Conservation (phyloP, 2,888 invertebrate species). For the Cremastinae sp. region DNA sequence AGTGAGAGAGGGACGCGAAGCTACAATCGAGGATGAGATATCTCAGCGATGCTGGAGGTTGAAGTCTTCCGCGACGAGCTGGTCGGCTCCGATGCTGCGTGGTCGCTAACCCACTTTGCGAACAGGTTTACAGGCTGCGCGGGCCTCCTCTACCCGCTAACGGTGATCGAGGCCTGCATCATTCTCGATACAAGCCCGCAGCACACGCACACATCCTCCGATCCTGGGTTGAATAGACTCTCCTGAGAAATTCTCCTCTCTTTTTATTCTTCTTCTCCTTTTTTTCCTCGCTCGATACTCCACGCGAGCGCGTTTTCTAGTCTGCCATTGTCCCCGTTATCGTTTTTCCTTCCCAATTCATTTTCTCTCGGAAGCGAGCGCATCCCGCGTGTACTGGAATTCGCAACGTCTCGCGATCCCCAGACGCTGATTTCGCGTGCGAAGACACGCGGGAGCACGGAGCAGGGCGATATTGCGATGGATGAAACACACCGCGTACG, state of each 20-base stretch:
- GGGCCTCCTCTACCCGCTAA: constrained; percentile 68
- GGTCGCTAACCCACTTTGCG: constrained; percentile 76
- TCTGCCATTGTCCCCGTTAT: constrained; percentile 39
- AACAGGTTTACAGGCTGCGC: constrained; percentile 77
- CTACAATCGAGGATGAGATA: constrained; percentile 49
- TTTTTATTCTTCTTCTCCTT: not conserved
- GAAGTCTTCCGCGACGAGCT: constrained; percentile 45
- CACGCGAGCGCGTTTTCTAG: not conserved
- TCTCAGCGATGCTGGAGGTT: constrained; percentile 58
- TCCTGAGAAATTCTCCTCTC: constrained; percentile 27
- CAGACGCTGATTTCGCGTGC: too few relatives aligned
- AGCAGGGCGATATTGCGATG: too few relatives aligned
- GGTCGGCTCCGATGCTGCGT: constrained; percentile 39
- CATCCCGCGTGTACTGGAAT: too few relatives aligned
- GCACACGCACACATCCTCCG: constrained; percentile 1
- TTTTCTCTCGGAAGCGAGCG: too few relatives aligned
- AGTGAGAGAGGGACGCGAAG: constrained; percentile 11
- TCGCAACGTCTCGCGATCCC: too few relatives aligned
- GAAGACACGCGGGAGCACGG: too few relatives aligned
- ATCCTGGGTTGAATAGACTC: constrained; percentile 9
- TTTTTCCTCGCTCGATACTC: not conserved
- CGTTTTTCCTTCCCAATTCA: constrained; percentile 13
- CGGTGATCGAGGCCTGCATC: constrained; percentile 73
- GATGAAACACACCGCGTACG: too few relatives aligned
- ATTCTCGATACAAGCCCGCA: constrained; percentile 27